phyloP scores from a whole-genome alignment of 2,797 vertebrate species.

The Scolopax bukidnonensis region DNA sequence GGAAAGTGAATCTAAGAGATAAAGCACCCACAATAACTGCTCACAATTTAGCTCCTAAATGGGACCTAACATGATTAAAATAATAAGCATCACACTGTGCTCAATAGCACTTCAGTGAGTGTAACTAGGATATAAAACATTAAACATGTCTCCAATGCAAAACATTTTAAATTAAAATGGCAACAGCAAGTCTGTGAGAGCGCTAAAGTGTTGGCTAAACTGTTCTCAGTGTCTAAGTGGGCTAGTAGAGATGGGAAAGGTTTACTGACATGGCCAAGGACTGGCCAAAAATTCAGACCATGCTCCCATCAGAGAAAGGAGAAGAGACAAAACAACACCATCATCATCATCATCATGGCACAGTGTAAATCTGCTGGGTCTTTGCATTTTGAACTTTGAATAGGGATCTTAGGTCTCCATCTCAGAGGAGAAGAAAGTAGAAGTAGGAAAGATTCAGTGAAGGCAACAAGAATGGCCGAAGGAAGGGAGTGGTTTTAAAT shows the following conservation, averaged over 20 bases:
- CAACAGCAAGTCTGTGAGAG: background rate
- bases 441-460: background rate
- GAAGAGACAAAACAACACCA: background rate
- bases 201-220: rapidly evolving
- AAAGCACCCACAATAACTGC: background rate
- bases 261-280: background rate
- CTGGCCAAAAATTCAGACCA: background rate
- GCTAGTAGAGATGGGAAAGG: background rate
- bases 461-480: background rate
- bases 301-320: background rate
- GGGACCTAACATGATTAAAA: conserved; percentile 29
- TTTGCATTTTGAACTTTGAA: background rate
- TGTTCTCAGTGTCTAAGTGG: background rate
- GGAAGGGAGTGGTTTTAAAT: background rate
- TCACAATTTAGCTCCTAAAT: conserved; percentile 10
- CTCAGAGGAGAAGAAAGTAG: background rate
- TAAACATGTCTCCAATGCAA: background rate
- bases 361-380: background rate
- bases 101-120: background rate
- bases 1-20: background rate
- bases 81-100: conserved; percentile 15
- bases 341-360: background rate
- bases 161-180: background rate
- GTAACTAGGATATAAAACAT: background rate
- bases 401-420: background rate